Evolutionary conservation across 2,113 vertebrate species (phyloP).

Genomic region (Tursiops truncatus): DNA sequence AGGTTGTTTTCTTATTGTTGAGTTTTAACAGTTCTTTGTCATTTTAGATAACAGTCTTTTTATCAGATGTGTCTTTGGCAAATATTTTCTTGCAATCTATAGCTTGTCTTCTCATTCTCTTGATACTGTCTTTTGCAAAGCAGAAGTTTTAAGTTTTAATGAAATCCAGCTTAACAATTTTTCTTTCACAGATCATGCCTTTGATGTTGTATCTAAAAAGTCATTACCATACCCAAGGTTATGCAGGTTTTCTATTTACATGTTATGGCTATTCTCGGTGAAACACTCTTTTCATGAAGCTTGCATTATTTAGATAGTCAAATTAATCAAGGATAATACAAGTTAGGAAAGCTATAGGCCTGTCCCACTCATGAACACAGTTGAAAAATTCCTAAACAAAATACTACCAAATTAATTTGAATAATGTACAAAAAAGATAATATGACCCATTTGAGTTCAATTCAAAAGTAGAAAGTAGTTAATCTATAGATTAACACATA

Average conservation of each 20-base stretch:
- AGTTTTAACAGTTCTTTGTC: not conserved
- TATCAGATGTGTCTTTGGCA: not conserved
- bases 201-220: not conserved
- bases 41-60: not conserved
- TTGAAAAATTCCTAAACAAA: not conserved
- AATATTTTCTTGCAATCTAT: not conserved
- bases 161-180: not conserved
- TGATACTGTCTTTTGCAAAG: not conserved
- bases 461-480: not conserved
- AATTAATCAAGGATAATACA: not conserved
- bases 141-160: not conserved
- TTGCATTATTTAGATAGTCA: not conserved
- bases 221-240: not conserved
- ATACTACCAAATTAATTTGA: not conserved
- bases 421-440: not conserved
- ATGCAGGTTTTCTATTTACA: not conserved
- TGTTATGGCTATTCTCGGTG: not conserved
- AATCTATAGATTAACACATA: not conserved
- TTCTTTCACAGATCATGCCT: not conserved
- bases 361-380: not conserved
- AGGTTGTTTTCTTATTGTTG: not conserved
- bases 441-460: not conserved
- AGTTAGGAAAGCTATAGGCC: not conserved
- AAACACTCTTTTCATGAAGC: not conserved
- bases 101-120: not conserved